These are phyloP conservation scores for Onychorhynchus coronatus DNA, from an alignment of 2,113 vertebrate species.

Conservation along the genomic window DNA sequence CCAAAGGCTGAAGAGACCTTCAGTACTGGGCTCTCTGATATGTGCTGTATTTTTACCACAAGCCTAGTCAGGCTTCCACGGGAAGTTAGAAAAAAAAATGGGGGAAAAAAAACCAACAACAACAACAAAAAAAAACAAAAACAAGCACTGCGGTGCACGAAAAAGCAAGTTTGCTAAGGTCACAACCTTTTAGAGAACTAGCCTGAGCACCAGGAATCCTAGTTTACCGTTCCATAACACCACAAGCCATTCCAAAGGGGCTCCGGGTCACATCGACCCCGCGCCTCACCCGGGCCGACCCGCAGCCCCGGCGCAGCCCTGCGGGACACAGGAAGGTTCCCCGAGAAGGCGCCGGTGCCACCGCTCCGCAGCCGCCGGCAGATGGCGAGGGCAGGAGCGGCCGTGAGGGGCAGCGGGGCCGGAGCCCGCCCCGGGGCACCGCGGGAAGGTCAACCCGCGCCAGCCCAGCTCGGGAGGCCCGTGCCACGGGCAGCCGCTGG, in stretches of 20 bases:
- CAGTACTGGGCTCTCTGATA: background rate
- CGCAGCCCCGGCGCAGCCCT: background rate
- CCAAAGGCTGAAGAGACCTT: background rate
- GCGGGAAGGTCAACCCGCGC: background rate
- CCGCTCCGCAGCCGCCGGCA: background rate
- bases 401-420: background rate
- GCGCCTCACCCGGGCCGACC: background rate
- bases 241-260: rapidly evolving
- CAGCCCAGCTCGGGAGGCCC: background rate
- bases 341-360: background rate
- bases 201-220: rapidly evolving
- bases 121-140: background rate
- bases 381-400: background rate
- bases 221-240: rapidly evolving
- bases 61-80: background rate
- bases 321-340: rapidly evolving
- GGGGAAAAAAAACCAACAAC: too few relatives aligned
- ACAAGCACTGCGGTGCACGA: background rate
- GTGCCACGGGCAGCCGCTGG: background rate
- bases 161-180: background rate
- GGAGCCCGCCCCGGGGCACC: background rate
- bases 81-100: too few relatives aligned
- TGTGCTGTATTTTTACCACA: background rate
- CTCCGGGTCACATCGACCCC: background rate
- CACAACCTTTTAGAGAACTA: background rate